Base-by-base conservation (phyloP, 2,888 invertebrate species). In the Halictus ligatus region DNA sequence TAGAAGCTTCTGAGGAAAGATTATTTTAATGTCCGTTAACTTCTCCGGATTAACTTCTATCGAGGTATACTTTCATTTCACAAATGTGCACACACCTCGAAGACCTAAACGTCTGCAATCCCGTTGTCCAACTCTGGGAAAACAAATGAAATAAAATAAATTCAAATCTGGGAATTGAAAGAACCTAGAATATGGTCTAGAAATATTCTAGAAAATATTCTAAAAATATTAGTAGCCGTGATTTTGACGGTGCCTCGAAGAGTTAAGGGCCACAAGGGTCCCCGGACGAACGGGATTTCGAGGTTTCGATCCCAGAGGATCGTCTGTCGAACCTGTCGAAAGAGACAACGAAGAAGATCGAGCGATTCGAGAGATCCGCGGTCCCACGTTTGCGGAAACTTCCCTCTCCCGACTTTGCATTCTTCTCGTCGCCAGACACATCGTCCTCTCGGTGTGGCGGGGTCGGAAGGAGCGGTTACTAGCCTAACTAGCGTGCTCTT, bases 401-500 rank as follows among this genome's bases (percentile, higher is more conserved):
- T 77, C 75, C 67, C 58, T 67, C 67, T 67, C 67, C 78, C 73
- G 72, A 77, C 46, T 82, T 81, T 85, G 60, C 88, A 82, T 88
- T 79, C 75, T 85, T 79, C 78, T 72, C 58, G 54, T 75, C 77
- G 81, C 25, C 73, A 80, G 85, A 83, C 74, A 84, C 72, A 25
- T n/a, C n/a, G n/a, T 80, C 60, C 74, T 89, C 80, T 58, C 54
- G 58, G 40, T 72, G n/a, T 43, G 75, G 72, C 29, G 69, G 72
- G 86, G 86, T 81, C 69, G 80, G 77, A 81, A 85, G 89, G 88
- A 88, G 89, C 80, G 86, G 86, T 86, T 84, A 84, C 84, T 80
- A 81, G 85, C 83, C 89, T 94, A 94, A 95, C 92, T 94, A 92
- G 94, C 93, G 81, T 94, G 92, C 94, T 95, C 94, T 95, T 92